Percentiles rank a stretch among this genome's conserved stretches.
Conservation (phyloP, 2,888 invertebrate species). For the Diplazon laetatorius region DNA sequence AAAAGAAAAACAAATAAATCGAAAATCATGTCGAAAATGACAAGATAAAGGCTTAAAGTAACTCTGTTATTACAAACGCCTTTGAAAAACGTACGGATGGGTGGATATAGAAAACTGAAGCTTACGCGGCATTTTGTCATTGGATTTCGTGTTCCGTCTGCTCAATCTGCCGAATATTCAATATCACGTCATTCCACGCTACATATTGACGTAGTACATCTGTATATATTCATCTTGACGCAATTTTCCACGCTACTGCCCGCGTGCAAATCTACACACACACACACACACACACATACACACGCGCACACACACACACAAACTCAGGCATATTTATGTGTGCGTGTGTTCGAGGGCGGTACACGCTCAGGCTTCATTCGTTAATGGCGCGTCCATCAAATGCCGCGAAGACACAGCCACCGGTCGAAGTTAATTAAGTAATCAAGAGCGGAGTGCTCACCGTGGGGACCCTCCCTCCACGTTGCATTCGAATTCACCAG, state of each 20-base stretch:
- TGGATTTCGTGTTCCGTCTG: constrained; percentile 39
- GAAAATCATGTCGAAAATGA: too few species aligned
- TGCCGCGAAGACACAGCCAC: constrained; percentile 55
- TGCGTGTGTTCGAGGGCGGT: constrained; percentile 1
- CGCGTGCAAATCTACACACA: neutral
- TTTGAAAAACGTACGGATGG: neutral
- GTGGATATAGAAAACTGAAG: neutral
- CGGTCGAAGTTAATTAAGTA: constrained; percentile 67
- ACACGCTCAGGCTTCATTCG: constrained; percentile 50
- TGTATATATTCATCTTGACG: constrained; percentile 41
- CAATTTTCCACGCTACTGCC: constrained; percentile 50
- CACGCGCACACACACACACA: too few species aligned
- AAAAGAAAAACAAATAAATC: too few species aligned
- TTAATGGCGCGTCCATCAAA: constrained; percentile 65
- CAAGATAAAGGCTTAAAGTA: too few species aligned
- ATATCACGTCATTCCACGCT: neutral
- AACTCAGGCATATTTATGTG: too few species aligned
- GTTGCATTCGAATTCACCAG: neutral
- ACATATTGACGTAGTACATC: neutral
- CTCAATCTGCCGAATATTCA: constrained; percentile 6
- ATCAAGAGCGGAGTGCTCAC: constrained; percentile 59
- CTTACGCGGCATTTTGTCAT: constrained; percentile 25
- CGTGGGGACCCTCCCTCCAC: constrained; percentile 32
- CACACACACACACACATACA: neutral
- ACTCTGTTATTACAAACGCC: neutral